These are phyloP conservation scores for Hydrotaea cyrtoneurina DNA, from an alignment of 2,888 invertebrate genomes.

Conservation along the genomic window DNA sequence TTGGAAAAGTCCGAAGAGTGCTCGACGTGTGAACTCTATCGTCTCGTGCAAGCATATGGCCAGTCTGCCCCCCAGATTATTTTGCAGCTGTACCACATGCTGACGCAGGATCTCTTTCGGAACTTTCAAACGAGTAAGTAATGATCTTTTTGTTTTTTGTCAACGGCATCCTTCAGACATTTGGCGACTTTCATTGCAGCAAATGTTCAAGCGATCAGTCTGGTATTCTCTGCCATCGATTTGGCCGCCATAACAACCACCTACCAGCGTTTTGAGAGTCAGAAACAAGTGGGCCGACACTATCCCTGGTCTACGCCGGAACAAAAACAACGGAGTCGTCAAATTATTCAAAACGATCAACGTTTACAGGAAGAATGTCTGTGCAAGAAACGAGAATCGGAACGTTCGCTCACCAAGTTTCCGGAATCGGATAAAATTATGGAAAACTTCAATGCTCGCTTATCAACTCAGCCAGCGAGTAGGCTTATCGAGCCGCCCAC, in stretches of 20 bases:
- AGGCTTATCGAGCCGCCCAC: neutral
- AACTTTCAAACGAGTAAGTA: constrained; percentile 86
- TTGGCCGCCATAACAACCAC: constrained; percentile 87
- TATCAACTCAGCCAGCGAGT: neutral
- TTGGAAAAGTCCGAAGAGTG: constrained; percentile 84
- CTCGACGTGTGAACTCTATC: constrained; percentile 88
- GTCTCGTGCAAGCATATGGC: constrained; percentile 89
- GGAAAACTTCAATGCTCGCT: constrained; percentile 73
- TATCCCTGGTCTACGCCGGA: constrained; percentile 86
- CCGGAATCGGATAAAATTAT: constrained; percentile 79
- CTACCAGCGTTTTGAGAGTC: constrained; percentile 90
- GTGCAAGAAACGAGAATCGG: constrained; percentile 72
- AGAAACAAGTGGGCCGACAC: constrained; percentile 86
- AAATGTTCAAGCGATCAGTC: constrained; percentile 85
- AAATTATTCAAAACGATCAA: constrained; percentile 72
- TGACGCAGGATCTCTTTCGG: constrained; percentile 82
- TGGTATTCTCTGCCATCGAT: constrained; percentile 85
- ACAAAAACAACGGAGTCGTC: constrained; percentile 74
- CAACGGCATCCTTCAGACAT: neutral
- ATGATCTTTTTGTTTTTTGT: neutral
- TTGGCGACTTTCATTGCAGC: constrained; percentile 81
- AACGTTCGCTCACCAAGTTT: constrained; percentile 74
- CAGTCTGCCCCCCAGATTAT: constrained; percentile 89
- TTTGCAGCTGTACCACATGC: constrained; percentile 85
- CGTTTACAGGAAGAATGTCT: constrained; percentile 72